Evolutionary conservation across 2,888 invertebrate genomes (phyloP).

Genomic region (Ophion costatus): DNA sequence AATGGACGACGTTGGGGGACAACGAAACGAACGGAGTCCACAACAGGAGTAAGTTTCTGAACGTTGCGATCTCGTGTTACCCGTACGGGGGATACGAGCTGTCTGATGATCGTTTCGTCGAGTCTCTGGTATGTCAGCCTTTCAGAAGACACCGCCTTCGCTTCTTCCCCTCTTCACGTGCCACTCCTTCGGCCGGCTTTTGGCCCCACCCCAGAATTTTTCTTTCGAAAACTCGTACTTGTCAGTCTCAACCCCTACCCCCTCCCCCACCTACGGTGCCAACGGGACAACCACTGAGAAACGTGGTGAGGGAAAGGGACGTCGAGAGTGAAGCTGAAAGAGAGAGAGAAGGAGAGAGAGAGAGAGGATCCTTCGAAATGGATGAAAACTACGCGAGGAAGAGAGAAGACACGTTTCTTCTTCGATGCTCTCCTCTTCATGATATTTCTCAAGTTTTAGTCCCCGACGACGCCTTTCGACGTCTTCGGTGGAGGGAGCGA

Average conservation of each 20-base stretch:
- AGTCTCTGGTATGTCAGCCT: constrained; percentile 67
- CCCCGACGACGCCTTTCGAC: constrained; percentile 47
- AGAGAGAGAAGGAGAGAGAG: not conserved
- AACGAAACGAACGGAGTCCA: not conserved
- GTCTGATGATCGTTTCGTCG: constrained; percentile 68
- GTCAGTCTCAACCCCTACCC: constrained; percentile 63
- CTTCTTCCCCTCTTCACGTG: constrained; percentile 25
- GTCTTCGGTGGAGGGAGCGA: constrained; percentile 17
- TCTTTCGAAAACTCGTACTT: constrained; percentile 70
- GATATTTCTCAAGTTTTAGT: constrained; percentile 22
- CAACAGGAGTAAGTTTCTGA: not conserved
- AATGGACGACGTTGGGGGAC: not conserved
- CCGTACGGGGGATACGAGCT: constrained; percentile 67
- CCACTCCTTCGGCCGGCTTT: constrained; percentile 55
- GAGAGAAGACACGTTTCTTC: constrained; percentile 21
- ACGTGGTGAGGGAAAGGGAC: constrained; percentile 5
- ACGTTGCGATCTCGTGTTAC: constrained; percentile 37
- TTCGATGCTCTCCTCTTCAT: constrained; percentile 1
- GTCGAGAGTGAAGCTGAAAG: constrained; percentile 11
- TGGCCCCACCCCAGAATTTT: constrained; percentile 70
- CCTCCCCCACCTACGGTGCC: constrained; percentile 51
- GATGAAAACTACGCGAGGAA: not conserved
- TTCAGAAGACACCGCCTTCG: constrained; percentile 68
- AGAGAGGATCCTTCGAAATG: no score
- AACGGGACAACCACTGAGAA: constrained; percentile 27